Evolutionary conservation across 2,797 vertebrate genomes (phyloP).

Genomic region (Anisognathus igniventris): DNA sequence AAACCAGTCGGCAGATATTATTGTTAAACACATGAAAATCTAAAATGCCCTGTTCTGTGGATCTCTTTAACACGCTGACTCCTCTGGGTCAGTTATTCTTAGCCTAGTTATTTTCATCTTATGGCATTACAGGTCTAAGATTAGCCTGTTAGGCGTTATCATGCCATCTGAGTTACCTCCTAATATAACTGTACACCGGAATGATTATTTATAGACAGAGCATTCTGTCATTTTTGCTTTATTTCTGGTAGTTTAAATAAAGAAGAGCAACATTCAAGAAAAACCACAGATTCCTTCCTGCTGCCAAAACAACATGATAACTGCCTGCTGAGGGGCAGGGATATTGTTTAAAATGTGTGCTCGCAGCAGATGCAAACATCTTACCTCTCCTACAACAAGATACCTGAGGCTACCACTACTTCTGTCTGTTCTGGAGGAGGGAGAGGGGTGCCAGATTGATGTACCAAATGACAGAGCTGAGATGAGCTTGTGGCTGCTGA

Average conservation of each 20-base stretch:
- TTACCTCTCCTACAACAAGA: conserved; percentile 28
- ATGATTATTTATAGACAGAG: conserved; percentile 90
- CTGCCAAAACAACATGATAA: conserved; percentile 80
- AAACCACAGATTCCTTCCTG: conserved; percentile 83
- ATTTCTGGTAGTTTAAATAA: conserved; percentile 85
- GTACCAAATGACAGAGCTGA: conserved; percentile 2
- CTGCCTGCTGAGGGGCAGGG: conserved; percentile 67
- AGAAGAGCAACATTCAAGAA: conserved; percentile 77
- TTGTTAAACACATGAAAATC: conserved; percentile 56
- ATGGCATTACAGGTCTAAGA: conserved; percentile 97
- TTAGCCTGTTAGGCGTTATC: conserved; percentile 96
- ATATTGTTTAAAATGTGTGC: conserved; percentile 57
- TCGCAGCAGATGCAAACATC: conserved; percentile 46
- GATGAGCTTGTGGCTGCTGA: conserved; percentile 37
- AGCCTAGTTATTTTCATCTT: conserved; percentile 96
- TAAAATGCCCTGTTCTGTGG: conserved; percentile 52
- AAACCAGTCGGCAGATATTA: background rate
- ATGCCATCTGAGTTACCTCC: conserved; percentile 91
- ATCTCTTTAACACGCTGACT: conserved; percentile 78
- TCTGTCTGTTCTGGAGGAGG: background rate
- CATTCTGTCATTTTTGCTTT: conserved; percentile 87
- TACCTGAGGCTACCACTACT: background rate
- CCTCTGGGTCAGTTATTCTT: conserved; percentile 99
- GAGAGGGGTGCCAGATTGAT: background rate
- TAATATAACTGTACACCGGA: conserved; percentile 92